Evolutionary conservation across 2,888 invertebrate species (phyloP), one percentile per base, ranked within the genome.

Genomic region (Drosophila quasianomalipes): DNA sequence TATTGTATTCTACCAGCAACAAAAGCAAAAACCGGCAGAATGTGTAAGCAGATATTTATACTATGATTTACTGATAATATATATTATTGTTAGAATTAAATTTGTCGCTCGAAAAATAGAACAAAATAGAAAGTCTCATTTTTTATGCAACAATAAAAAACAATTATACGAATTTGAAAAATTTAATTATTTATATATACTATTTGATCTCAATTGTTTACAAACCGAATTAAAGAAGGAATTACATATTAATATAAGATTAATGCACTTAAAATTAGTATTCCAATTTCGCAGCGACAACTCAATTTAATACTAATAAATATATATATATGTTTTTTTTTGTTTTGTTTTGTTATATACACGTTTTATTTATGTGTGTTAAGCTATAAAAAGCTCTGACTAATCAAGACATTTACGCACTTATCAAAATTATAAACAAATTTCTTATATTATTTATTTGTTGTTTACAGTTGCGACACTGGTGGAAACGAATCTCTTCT

Each of bases 401-500:
- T 39, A 28, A 5, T 28, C 28, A 39, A 39, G 19, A n/a, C 0
- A 47, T n/a, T 19, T 10, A 19, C 35, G 5, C 35, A 5, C 37
- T 37, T 37, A 37, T 3, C 33, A 10, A 39, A 16, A 39, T 19
- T n/a, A 41, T 30, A 3, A 28, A 14, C 52, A 37, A 44, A 41
- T 52, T 41, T 19, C 39, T 33, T 12, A 57, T 49, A 14, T 22
- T 4, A 58, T 26, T 31, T 35, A 30, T 55, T 53, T n/a, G 3
- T 22, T 28, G 4, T 14, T 85, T 79, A 81, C 95, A 96, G 97
- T 97, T 62, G 95, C 95, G 93, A 94, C 96, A 81, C 93, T 98
- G 57, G 96, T 97, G 92, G 99, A 99, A 93, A 98, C 98, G 91
- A 97, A 97, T 90, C 96, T 98, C 94, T 99, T 99, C 92, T 98